Evolutionary conservation across 2,888 invertebrate species (phyloP).

Genomic region (Fabriciana adippe): DNA sequence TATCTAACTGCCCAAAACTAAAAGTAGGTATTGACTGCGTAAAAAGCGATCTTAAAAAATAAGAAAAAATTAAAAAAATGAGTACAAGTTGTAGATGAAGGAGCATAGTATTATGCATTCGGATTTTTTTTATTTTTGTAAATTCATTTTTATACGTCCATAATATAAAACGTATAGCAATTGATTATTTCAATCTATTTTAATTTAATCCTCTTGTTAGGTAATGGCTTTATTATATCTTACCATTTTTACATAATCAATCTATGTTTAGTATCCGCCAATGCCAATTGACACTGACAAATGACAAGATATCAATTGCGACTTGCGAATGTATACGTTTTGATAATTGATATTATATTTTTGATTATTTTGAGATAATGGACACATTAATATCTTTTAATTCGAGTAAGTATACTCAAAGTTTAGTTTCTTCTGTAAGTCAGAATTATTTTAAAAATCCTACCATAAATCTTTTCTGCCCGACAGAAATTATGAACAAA

Average conservation of each 20-base stretch:
- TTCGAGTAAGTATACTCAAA: constrained; percentile 33
- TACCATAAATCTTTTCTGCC: constrained; percentile 17
- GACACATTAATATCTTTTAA: constrained; percentile 38
- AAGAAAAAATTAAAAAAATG: too few species aligned
- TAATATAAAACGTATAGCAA: too few species aligned
- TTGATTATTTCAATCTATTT: neutral
- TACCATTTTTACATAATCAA: too few species aligned
- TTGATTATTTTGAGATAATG: constrained; percentile 21
- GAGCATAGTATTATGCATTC: too few species aligned
- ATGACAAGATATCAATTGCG: neutral
- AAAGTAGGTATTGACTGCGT: too few species aligned
- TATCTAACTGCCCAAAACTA: too few species aligned
- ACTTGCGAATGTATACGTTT: neutral
- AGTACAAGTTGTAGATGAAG: too few species aligned
- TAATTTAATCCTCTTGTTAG: neutral
- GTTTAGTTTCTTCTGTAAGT: neutral
- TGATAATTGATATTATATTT: constrained; percentile 2
- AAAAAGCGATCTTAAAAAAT: too few species aligned
- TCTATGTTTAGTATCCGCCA: too few species aligned
- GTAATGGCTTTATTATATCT: neutral
- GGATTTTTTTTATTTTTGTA: too few species aligned
- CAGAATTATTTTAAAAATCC: neutral
- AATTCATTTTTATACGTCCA: too few species aligned
- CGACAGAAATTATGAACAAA: constrained; percentile 69
- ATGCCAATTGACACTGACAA: constrained; percentile 1